phyloP scores from a whole-genome alignment of 2,113 vertebrate genomes.

The Zosterops lateralis region DNA sequence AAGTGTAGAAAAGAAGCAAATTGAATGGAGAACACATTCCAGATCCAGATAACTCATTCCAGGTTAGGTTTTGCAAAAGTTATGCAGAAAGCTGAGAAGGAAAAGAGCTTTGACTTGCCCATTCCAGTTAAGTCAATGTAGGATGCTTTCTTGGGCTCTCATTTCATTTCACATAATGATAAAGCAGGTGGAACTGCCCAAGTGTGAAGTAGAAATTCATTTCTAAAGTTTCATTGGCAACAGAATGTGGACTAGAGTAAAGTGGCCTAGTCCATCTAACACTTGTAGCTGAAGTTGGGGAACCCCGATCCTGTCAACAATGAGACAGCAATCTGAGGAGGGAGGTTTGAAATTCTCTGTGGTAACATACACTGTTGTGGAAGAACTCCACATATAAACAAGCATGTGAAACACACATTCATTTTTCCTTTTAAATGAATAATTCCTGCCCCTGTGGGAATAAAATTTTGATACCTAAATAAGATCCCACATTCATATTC shows the following conservation, averaged over 20 bases:
- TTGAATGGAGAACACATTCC: background rate
- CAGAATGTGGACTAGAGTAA: background rate
- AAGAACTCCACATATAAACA: background rate
- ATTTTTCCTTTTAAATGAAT: background rate
- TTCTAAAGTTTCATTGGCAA: background rate
- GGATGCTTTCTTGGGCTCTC: background rate
- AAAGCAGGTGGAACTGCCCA: background rate
- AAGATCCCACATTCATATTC: background rate
- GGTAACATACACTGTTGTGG: background rate
- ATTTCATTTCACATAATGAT: background rate
- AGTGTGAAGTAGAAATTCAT: background rate
- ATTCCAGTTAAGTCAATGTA: background rate
- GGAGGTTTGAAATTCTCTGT: slow-evolving; percentile 22
- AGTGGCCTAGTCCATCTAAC: background rate
- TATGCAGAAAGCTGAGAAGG: background rate
- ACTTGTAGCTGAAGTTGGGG: background rate
- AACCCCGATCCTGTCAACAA: background rate
- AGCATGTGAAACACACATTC: background rate
- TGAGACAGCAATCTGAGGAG: background rate
- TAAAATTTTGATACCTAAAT: background rate
- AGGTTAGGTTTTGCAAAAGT: background rate
- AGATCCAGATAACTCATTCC: background rate
- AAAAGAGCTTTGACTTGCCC: background rate
- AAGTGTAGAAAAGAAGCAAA: background rate
- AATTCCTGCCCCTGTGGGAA: background rate